phyloP scores from a whole-genome alignment of 2,888 invertebrate genomes.

The Drosophila picticornis region DNA sequence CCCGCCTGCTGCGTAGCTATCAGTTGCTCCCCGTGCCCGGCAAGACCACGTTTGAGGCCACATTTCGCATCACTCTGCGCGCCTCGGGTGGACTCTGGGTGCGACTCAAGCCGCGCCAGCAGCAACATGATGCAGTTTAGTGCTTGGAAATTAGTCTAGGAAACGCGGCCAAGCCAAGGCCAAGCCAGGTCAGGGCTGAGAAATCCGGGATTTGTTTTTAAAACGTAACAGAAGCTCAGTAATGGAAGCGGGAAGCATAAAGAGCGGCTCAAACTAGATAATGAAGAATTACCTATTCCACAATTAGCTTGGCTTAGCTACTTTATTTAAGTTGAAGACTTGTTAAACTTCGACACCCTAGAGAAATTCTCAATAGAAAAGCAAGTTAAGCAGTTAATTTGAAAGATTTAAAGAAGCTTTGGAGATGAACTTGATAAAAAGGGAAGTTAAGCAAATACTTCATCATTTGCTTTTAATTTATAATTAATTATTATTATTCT shows the following conservation, averaged over 20 bases:
- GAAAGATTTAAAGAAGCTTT: not conserved
- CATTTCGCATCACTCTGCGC: conserved; percentile 87
- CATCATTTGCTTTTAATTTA: not conserved
- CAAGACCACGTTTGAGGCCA: conserved; percentile 86
- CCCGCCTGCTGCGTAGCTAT: conserved; percentile 86
- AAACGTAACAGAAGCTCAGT: not conserved
- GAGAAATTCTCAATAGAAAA: not conserved
- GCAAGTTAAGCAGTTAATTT: not conserved
- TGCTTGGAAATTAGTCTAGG: conserved; percentile 23
- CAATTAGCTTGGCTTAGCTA: not conserved
- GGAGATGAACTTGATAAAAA: not conserved
- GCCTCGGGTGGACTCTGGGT: conserved; percentile 88
- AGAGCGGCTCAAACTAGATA: not conserved
- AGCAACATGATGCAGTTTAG: conserved; percentile 19
- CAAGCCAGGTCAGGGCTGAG: conserved; percentile 6
- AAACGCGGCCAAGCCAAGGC: conserved; percentile 9
- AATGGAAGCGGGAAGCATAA: not conserved
- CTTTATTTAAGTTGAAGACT: not conserved
- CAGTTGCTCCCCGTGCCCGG: conserved; percentile 86
- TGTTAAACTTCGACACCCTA: not conserved
- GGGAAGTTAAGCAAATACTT: not conserved
- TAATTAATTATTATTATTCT: not conserved
- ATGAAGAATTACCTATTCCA: not conserved
- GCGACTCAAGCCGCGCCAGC: conserved; percentile 82
- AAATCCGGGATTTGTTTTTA: not conserved